These are phyloP conservation scores for Drosophila littoralis DNA, from an alignment of 1,140 invertebrate species.

Conservation along the genomic window DNA sequence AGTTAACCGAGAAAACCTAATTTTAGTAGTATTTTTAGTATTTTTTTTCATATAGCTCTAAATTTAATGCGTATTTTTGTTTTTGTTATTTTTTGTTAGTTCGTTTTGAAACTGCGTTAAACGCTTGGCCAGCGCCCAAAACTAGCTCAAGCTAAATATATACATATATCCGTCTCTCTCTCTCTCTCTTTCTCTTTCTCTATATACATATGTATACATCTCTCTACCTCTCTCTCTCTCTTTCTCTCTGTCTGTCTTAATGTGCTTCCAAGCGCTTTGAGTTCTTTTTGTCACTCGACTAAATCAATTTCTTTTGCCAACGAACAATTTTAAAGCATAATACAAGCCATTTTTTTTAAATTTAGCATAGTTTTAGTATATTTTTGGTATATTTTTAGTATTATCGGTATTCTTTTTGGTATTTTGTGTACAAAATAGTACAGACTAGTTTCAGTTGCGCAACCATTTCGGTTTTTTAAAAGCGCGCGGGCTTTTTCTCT, in stretches of 20 bases:
- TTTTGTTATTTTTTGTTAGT: slow-evolving; percentile 6
- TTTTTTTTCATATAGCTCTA: background rate
- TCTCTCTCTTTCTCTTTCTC: too few species aligned
- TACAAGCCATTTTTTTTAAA: too few species aligned
- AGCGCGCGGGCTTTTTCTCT: slow-evolving; percentile 13
- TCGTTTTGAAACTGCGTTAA: background rate
- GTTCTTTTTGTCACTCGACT: too few species aligned
- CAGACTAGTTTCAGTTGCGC: slow-evolving; percentile 15
- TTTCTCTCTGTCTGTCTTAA: slow-evolving; percentile 1
- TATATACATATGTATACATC: too few species aligned
- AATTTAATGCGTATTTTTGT: slow-evolving; percentile 4
- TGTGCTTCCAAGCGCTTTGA: too few species aligned
- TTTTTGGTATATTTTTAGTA: background rate
- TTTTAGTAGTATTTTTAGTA: background rate
- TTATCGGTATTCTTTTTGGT: background rate
- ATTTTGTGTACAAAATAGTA: background rate
- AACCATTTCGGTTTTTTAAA: slow-evolving; percentile 7
- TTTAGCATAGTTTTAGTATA: background rate
- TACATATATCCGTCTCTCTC: too few species aligned
- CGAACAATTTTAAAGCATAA: too few species aligned
- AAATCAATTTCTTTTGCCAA: too few species aligned
- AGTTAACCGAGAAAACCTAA: background rate
- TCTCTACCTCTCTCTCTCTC: background rate
- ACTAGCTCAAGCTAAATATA: slow-evolving; percentile 27
- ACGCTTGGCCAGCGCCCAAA: slow-evolving; percentile 5